Evolutionary conservation across 2,888 invertebrate species (phyloP).

Genomic region (Pollenia angustigena): DNA sequence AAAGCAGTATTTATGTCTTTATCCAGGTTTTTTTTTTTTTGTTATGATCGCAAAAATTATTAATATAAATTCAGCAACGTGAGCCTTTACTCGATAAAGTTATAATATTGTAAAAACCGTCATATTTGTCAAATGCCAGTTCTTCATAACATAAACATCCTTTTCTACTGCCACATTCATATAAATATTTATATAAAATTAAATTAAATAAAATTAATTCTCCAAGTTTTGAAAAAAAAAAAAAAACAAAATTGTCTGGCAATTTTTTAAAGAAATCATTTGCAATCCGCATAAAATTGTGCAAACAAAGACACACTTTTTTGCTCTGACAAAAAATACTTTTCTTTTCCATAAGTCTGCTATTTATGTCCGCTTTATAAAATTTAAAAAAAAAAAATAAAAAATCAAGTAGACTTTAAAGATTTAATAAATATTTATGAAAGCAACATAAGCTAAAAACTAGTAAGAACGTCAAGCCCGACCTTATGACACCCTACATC

Average conservation of each 20-base stretch:
- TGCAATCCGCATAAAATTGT: constrained; percentile 23
- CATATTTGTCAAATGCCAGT: too few species aligned
- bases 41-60: too few species aligned
- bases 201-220: too few species aligned
- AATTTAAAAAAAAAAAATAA: not conserved
- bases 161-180: too few species aligned
- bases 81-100: too few species aligned
- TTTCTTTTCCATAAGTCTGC: not conserved
- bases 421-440: constrained; percentile 42
- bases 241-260: not conserved
- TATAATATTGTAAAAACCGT: too few species aligned
- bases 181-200: too few species aligned
- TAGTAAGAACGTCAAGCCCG: not conserved
- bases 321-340: not conserved
- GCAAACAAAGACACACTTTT: not conserved
- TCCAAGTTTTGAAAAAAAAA: not conserved
- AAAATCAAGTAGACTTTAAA: not conserved
- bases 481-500: too few species aligned
- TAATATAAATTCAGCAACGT: too few species aligned
- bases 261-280: not conserved
- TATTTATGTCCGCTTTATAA: not conserved
- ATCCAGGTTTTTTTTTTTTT: too few species aligned
- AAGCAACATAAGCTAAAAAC: not conserved
- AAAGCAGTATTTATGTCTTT: too few species aligned
- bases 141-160: too few species aligned